Base-by-base conservation (phyloP, 2,888 invertebrate genomes). In the Conchocele bisecta region DNA sequence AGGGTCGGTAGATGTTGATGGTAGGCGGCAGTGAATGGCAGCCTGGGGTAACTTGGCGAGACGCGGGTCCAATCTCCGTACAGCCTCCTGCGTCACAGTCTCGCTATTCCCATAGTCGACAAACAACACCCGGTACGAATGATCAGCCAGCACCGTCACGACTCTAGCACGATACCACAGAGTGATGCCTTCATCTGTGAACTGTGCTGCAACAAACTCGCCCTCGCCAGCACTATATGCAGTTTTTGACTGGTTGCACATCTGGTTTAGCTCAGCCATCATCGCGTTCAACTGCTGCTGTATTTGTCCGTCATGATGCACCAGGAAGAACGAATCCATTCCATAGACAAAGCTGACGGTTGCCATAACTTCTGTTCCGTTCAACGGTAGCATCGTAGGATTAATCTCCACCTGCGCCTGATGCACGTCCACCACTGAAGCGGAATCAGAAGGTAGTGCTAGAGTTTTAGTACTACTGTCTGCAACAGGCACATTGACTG, bases 81-180 rank as follows among this genome's bases (percentile, higher is more conserved):
- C 87, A 41, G 93, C 92, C 2, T 82, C 80, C 28, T 94, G 92
- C 3, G 92, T 82, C 1, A 92, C 94, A 61, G 96, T 92, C 86
- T 95, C 95, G 94, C 94, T 94, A 26, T 91, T 86, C 0, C 92
- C 91, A 85, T 95, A 95, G 68, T 93, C 93, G 0, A 92, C 90
- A 81, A 93, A 94, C 26, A 93, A 88, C 39, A 94, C 93, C 70
- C 94, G 88, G 82, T 95, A 95, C 83, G 93, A 92, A 69, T 94
- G 94, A 1, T 41, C 68, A 11, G 57, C 35, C 7, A 72, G 42
- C 22, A 44, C 46, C 22, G 54, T 64, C 6, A 26, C 13, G 6
- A 65, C 56, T 17, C 41, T 61, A 41, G 42, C 72, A 26, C 72
- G 41, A 51, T 72, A 67, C 72, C 67, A 72, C 22, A 76, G 17